Evolutionary conservation across 2,113 vertebrate genomes (phyloP), one percentile per base, ranked within the genome.

Genomic region (Siniperca chuatsi): DNA sequence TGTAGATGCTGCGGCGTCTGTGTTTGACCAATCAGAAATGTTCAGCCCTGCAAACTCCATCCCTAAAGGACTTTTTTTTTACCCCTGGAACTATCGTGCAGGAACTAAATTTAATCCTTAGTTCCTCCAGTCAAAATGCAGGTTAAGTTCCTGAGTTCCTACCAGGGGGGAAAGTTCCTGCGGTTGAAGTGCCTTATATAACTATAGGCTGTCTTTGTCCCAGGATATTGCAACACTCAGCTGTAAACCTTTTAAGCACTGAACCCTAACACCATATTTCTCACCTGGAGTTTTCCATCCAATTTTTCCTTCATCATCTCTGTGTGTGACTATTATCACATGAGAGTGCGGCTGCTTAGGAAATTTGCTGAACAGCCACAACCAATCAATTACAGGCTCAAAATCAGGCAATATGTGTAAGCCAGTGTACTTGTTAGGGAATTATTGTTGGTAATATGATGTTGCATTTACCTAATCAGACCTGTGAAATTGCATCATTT

Each of bases 401-500:
- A 48, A 70, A 85, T 78, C 57, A 55, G 62, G 9, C 11, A 12
- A 12, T 60, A 25, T 8, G 16, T 46, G 62, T 35, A 8, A 46
- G 61, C 46, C 20, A 4, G 29, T 57, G 37, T 52, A 21, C 54
- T 78, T 64, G 54, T 85, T 52, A 64, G 25, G 13, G 35, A 57
- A 67, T 77, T 55, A 42, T 60, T 25, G n/a, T 29, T 35, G 70
- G 44, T 46, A 37, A 75, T 65, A n/a, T 35, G 5, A 62, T 44
- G 66, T 62, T 75, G 44, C 65, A 61, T 78, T 85, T 78, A 1
- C 29, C 80, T 9, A 20, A 40, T 87, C 61, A 64, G 42, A 81
- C 78, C 60, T 87, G 85, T 87, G 85, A 91, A 83, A 91, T 87
- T 52, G 37, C 66, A 69, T 84, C 42, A 66, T 72, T 72, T 67